A percentile compares a stretch with the other conserved stretches of the same genome.
Conservation (phyloP, 2,113 vertebrate species). For the Hemiscyllium ocellatum region DNA sequence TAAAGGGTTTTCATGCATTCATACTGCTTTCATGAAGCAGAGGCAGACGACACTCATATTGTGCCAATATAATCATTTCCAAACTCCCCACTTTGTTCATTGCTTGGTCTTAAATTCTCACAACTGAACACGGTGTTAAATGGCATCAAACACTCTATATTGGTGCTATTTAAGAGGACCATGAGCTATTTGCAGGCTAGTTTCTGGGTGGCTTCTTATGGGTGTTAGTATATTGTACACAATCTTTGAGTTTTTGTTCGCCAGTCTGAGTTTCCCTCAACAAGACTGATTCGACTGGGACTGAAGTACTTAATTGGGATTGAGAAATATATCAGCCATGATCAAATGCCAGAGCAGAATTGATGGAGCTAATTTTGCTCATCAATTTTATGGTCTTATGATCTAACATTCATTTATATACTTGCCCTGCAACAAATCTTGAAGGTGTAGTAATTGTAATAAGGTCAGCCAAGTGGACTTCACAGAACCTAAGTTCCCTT, state of each 20-base stretch:
- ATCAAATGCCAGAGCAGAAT: too few relatives aligned
- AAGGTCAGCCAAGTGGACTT: too few relatives aligned
- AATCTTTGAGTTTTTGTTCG: background rate
- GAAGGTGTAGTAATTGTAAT: too few relatives aligned
- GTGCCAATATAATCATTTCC: background rate
- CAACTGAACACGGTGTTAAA: background rate
- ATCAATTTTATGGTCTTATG: too few relatives aligned
- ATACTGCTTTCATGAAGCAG: background rate
- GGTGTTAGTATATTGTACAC: background rate
- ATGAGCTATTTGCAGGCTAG: background rate
- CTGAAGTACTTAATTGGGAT: background rate
- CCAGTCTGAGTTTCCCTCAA: background rate
- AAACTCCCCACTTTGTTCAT: background rate
- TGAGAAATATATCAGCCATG: too few relatives aligned
- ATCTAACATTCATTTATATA: background rate
- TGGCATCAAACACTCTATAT: background rate
- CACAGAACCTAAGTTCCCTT: too few relatives aligned
- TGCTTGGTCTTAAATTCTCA: background rate
- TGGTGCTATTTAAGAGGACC: background rate
- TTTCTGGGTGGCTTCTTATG: background rate
- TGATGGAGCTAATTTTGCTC: too few relatives aligned
- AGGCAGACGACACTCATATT: background rate
- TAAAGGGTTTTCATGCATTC: background rate
- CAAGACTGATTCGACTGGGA: background rate
- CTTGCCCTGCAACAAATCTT: background rate